Percentiles rank a stretch among this genome's conserved stretches.
Conservation (phyloP, 2,113 vertebrate genomes). For the Pontoporia blainvillei region DNA sequence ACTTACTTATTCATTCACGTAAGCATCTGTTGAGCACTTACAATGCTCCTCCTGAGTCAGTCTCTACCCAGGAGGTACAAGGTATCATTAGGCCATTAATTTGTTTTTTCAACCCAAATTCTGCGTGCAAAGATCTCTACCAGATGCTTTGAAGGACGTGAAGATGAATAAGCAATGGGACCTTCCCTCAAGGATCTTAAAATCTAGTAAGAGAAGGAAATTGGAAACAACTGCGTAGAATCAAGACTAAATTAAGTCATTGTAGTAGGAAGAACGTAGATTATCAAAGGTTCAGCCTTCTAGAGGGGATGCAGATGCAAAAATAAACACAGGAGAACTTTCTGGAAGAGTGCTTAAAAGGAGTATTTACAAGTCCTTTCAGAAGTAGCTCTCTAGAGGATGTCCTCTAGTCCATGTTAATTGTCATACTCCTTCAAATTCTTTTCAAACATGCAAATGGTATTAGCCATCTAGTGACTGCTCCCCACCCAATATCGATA, state of each 20-base stretch:
- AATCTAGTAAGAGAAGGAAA: not conserved
- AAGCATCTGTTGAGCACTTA: not conserved
- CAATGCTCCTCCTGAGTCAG: not conserved
- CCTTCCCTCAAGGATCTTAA: not conserved
- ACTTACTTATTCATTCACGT: not conserved
- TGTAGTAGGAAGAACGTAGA: not conserved
- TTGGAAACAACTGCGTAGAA: not conserved
- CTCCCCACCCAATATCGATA: not conserved
- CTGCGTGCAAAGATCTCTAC: not conserved
- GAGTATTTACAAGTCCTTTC: not conserved
- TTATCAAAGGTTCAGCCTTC: not conserved
- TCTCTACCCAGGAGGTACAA: not conserved
- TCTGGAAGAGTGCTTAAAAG: not conserved
- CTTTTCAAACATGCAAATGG: constrained; percentile 13
- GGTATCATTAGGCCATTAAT: not conserved
- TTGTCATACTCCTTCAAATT: constrained; percentile 21
- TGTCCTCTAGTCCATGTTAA: not conserved
- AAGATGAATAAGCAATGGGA: not conserved
- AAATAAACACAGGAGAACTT: not conserved
- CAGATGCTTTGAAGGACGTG: not conserved
- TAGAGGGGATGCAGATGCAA: not conserved
- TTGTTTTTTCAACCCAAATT: not conserved
- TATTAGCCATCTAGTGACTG: constrained; percentile 38
- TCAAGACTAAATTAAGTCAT: not conserved
- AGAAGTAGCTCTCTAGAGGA: not conserved